Conservation (phyloP, 2,888 invertebrate species). For the Aelia acuminata region DNA sequence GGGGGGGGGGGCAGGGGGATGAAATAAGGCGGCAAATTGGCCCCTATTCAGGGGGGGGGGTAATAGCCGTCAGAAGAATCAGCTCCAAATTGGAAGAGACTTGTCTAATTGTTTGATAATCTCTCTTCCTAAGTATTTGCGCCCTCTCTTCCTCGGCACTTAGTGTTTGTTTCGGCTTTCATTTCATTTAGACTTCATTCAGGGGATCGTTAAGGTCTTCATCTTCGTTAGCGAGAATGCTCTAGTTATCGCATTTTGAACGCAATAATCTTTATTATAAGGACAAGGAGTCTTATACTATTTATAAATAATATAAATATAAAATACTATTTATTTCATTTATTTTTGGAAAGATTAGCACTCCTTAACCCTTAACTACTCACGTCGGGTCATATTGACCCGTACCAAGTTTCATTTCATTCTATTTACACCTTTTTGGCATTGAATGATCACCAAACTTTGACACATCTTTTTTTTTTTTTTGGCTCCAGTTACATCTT, state of each 20-base stretch:
- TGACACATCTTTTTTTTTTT: too few relatives aligned
- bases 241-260: not conserved
- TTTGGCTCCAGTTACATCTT: too few relatives aligned
- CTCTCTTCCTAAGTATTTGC: slow-evolving; percentile 47
- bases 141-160: not conserved
- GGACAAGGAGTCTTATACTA: not conserved
- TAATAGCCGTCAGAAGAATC: not conserved
- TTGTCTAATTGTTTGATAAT: slow-evolving; percentile 38
- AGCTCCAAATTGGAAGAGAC: slow-evolving; percentile 44
- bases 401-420: too few relatives aligned
- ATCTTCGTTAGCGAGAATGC: not conserved
- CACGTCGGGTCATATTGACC: too few relatives aligned
- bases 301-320: too few relatives aligned
- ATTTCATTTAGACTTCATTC: slow-evolving; percentile 8
- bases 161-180: slow-evolving; percentile 43
- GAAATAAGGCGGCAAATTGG: slow-evolving; percentile 51
- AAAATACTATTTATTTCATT: too few relatives aligned
- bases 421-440: too few relatives aligned
- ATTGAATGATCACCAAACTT: too few relatives aligned
- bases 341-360: too few relatives aligned
- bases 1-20: not conserved
- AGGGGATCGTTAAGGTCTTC: not conserved
- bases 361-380: too few relatives aligned
- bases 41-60: not conserved
- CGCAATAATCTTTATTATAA: not conserved